Base-by-base conservation (phyloP, 2,113 vertebrate species). In the Neolamprologus devosi region DNA sequence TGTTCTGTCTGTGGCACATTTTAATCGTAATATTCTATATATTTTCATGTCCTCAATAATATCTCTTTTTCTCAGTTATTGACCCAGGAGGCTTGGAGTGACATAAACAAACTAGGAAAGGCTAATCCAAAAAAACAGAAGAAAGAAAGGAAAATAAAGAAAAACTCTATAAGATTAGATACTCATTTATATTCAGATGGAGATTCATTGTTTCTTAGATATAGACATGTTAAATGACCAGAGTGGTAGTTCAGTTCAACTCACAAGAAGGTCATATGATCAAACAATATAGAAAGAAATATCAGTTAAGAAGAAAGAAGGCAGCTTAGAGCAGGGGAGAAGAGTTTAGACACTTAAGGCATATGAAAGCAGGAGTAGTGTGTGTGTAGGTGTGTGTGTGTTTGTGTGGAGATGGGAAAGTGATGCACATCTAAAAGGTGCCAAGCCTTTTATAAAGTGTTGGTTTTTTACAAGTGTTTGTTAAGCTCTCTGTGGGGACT, bases 401-500 rank as follows among this genome's bases (percentile, higher is more conserved):
- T 57, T 16, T 82, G 8, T 30, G 12, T 26, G 23, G 54, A 91
- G 49, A 81, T 75, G n/a, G 60, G 7, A 87, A 91, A 85, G 87
- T 86, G 85, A 89, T 84, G 53, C 40, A 60, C 37, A 88, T 85
- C 82, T 87, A 68, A 91, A 93, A 93, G 57, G 88, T 87, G 84
- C 86, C 82, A 68, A 91, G 68, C 89, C 82, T 89, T 91, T 89
- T 87, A 86, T 86, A 85, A n/a, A 81, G 86, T 89, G 75, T 89
- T 90, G 81, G 11, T 78, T 86, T 92, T 89, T 81, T 51, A 58
- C 82, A 90, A 90, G 57, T 91, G 87, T 88, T 92, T 79, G 84
- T 87, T 91, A 90, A 93, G 75, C 70, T 94, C 87, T 91, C 88
- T 80, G 28, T n/a, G 5, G 91, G 85, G 89, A 91, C 75, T 86